These are phyloP conservation scores for Trididemnum clinides DNA, from an alignment of 23 tunicate genomes.

Conservation along the genomic window DNA sequence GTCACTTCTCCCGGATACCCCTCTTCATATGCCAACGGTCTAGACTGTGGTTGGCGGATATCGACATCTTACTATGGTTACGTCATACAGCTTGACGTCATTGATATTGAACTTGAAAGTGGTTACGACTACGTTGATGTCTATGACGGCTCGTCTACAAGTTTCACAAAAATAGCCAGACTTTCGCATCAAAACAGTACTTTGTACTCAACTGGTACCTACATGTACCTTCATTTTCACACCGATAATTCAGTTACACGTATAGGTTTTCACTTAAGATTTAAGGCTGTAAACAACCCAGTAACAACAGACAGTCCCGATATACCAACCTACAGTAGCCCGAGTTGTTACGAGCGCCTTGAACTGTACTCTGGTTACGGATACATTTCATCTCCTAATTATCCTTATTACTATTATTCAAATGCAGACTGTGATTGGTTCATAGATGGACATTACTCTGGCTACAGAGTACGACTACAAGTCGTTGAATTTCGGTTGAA, in stretches of 20 bases:
- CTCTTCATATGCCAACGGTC: not conserved
- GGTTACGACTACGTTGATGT: conserved; percentile 7
- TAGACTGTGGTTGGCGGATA: conserved; percentile 7
- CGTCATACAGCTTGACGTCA: not conserved
- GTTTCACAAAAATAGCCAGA: not conserved
- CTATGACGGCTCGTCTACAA: conserved; percentile 2
- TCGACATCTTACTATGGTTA: not conserved
- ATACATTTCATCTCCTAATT: not conserved
- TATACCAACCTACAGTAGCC: too few relatives aligned
- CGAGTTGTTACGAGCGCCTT: too few relatives aligned
- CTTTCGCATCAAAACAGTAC: not conserved
- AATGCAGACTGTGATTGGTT: not conserved
- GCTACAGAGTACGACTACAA: not conserved
- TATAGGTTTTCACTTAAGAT: not conserved
- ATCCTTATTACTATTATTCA: not conserved
- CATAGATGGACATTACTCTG: not conserved
- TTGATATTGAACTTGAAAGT: conserved; percentile 15
- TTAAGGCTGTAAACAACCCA: not conserved
- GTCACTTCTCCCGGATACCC: conserved; percentile 15
- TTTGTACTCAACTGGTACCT: not conserved
- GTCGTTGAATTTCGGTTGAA: not conserved
- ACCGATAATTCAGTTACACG: not conserved
- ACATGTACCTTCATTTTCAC: not conserved
- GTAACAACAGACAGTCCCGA: not conserved
- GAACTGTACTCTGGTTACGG: not conserved